Evolutionary conservation across 2,888 invertebrate genomes (phyloP).

Genomic region (Melinaea menophilus): DNA sequence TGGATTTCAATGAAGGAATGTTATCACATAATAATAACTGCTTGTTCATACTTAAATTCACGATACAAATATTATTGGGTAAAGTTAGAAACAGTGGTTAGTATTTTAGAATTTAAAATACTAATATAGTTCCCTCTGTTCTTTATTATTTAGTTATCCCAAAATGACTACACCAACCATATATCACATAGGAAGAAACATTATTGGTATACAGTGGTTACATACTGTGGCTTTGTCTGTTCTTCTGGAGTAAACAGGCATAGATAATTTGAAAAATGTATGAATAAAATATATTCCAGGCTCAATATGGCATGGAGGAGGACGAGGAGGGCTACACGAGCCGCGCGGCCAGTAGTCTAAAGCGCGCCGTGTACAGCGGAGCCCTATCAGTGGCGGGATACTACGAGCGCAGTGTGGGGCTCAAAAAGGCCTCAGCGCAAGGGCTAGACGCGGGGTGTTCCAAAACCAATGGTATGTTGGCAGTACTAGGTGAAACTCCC

Average conservation of each 20-base stretch:
- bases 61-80: no score
- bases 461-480: conserved; percentile 82
- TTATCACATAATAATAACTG: no score
- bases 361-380: conserved; percentile 90
- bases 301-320: conserved; percentile 94
- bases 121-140: no score
- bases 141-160: no score
- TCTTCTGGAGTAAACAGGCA: not conserved
- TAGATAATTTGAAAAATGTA: not conserved
- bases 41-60: no score
- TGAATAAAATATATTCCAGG: conserved; percentile 58
- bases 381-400: conserved; percentile 90
- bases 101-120: no score
- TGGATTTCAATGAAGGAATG: no score
- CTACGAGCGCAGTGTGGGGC: conserved; percentile 87
- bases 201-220: no score
- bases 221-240: no score
- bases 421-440: conserved; percentile 85
- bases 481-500: not conserved
- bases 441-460: conserved; percentile 91
- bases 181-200: no score
- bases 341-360: conserved; percentile 87
- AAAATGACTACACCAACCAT: no score
- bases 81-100: no score
- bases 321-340: conserved; percentile 86